Conservation (phyloP, 92 coral and sea anemone species). For the Porites divaricata region DNA sequence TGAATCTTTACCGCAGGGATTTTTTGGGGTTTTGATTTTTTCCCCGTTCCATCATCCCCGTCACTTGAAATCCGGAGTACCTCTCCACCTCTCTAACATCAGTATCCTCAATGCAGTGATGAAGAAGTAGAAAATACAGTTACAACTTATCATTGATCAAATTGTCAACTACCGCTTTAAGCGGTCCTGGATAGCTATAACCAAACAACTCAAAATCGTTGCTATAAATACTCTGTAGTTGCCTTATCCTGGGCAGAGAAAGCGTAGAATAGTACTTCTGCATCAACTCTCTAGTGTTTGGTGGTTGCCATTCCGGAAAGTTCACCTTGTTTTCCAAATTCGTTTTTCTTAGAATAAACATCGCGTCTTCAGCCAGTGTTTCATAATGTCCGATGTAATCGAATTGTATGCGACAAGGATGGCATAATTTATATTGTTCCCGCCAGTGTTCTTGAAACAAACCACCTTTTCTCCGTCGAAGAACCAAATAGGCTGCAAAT, state of each 20-base stretch:
- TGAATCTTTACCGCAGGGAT: no score
- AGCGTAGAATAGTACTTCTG: conserved; percentile 18
- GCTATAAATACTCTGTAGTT: conserved; percentile 17
- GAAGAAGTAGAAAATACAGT: no score
- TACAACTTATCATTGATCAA: no score
- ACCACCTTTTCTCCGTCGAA: background rate
- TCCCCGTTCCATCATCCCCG: no score
- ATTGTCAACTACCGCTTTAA: background rate
- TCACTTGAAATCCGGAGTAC: no score
- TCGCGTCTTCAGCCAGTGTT: background rate
- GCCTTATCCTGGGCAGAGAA: conserved; percentile 9
- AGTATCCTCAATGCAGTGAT: no score
- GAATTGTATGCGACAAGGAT: conserved; percentile 20
- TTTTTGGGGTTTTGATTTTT: no score
- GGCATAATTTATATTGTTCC: conserved; percentile 2
- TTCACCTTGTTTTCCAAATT: background rate
- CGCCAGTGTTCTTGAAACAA: conserved; percentile 33
- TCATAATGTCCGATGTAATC: conserved; percentile 34
- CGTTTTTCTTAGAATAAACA: conserved; percentile 11
- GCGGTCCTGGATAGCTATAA: conserved; percentile 29
- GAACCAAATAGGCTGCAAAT: conserved; percentile 3
- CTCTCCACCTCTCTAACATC: no score
- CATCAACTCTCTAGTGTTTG: background rate
- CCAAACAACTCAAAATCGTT: conserved; percentile 36
- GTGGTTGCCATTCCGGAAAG: conserved; percentile 1